phyloP scores from a whole-genome alignment of 2,113 vertebrate genomes.

The Ochotona curzoniae region DNA sequence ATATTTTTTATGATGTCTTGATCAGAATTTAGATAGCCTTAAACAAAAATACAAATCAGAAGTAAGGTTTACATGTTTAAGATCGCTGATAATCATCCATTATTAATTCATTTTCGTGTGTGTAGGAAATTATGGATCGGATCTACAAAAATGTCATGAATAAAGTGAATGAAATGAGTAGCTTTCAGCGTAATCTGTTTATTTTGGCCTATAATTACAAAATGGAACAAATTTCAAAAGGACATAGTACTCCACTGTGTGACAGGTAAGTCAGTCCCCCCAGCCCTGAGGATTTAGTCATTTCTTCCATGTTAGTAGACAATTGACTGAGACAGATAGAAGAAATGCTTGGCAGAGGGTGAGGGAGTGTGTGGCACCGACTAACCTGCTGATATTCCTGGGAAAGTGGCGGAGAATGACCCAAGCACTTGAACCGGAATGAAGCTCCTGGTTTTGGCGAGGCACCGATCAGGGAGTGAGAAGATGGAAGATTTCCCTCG shows the following conservation, averaged over 20 bases:
- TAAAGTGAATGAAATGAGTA: slow-evolving; percentile 95
- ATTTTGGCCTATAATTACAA: slow-evolving; percentile 97
- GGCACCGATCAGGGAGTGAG: too few species aligned
- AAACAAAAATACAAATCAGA: background rate
- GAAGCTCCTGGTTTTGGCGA: too few species aligned
- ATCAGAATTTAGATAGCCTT: background rate
- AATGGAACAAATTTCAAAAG: slow-evolving; percentile 95
- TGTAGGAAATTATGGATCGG: slow-evolving; percentile 97
- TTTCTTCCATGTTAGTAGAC: background rate
- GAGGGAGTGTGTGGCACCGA: too few species aligned
- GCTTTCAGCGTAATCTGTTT: slow-evolving; percentile 93
- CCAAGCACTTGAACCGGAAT: too few species aligned
- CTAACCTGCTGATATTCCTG: too few species aligned
- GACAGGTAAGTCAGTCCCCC: slow-evolving; percentile 87
- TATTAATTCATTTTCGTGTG: slow-evolving; percentile 50
- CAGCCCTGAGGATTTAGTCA: background rate
- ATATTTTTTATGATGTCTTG: slow-evolving; percentile 12
- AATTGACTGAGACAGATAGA: background rate
- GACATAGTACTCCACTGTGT: slow-evolving; percentile 92
- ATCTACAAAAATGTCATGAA: slow-evolving; percentile 98
- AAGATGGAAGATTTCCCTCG: too few species aligned
- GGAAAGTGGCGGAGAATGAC: too few species aligned
- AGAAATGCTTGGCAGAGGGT: background rate
- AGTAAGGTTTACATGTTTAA: background rate
- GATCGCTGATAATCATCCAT: background rate